phyloP scores from a whole-genome alignment of 2,888 invertebrate species.

The Lasius platythorax region DNA sequence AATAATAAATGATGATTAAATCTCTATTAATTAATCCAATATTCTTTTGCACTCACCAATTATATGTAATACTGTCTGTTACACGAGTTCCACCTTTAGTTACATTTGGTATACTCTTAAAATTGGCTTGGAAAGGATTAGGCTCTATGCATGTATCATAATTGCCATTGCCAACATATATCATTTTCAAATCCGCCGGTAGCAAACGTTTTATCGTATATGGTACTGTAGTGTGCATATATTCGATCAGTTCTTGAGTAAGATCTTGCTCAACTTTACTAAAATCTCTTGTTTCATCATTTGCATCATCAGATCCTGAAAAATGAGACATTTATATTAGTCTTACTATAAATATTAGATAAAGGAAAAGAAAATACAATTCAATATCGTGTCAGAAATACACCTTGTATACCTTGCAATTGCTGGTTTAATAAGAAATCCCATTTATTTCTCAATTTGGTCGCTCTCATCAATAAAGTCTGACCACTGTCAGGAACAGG shows the following conservation, averaged over 20 bases:
- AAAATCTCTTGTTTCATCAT: slow-evolving; percentile 72
- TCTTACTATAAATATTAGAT: neutral
- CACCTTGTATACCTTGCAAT: slow-evolving; percentile 88
- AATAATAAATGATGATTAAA: slow-evolving; percentile 20
- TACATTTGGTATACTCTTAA: slow-evolving; percentile 88
- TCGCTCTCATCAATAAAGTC: slow-evolving; percentile 90
- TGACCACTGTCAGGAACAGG: slow-evolving; percentile 93
- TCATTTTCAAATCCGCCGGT: slow-evolving; percentile 93
- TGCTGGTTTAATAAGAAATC: slow-evolving; percentile 91
- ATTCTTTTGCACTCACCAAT: slow-evolving; percentile 87
- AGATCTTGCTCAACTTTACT: slow-evolving; percentile 87
- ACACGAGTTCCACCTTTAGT: slow-evolving; percentile 94
- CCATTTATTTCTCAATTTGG: slow-evolving; percentile 93
- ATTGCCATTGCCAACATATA: slow-evolving; percentile 88
- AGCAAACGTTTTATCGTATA: slow-evolving; percentile 94
- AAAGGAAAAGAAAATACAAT: neutral
- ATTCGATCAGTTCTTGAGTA: slow-evolving; percentile 91
- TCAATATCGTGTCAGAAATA: slow-evolving; percentile 13
- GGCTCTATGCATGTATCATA: slow-evolving; percentile 85
- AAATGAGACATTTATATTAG: neutral
- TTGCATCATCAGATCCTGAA: slow-evolving; percentile 62
- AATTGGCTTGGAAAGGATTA: slow-evolving; percentile 92
- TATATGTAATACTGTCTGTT: slow-evolving; percentile 93
- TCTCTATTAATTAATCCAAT: slow-evolving; percentile 6
- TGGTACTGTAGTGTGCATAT: slow-evolving; percentile 90